Percentiles rank a stretch among this genome's conserved stretches.
Evolutionary conservation across 1,140 invertebrate species (phyloP).

Genomic region (Venturia canescens): DNA sequence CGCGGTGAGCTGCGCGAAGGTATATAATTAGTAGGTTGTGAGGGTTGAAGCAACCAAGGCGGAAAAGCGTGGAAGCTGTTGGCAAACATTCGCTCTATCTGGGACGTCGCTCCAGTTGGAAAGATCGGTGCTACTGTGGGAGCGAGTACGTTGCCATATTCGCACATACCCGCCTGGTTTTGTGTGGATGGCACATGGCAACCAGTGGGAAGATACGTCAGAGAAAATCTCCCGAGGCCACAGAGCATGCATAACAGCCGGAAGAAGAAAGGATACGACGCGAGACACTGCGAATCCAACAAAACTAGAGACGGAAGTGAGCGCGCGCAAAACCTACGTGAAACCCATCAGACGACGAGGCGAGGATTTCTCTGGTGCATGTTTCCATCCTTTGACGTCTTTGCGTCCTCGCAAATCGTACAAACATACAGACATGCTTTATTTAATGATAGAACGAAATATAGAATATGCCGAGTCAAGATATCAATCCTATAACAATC

Average conservation of each 20-base stretch:
- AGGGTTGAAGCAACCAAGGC: background rate
- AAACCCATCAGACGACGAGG: background rate
- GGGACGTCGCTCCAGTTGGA: no score
- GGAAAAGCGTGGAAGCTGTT: background rate
- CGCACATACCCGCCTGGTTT: background rate
- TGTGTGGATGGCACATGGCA: background rate
- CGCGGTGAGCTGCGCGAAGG: background rate
- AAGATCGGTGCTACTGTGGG: no score
- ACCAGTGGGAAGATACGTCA: constrained; percentile 1
- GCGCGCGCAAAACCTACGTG: no score
- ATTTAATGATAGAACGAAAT: no score
- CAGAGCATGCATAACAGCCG: constrained; percentile 13
- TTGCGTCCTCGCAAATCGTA: no score
- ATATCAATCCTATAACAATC: no score
- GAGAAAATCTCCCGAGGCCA: constrained; percentile 5
- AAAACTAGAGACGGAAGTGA: background rate
- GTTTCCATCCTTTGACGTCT: no score
- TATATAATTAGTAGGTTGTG: background rate
- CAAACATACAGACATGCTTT: no score
- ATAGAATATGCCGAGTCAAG: no score
- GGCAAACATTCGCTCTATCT: background rate
- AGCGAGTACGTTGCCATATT: no score
- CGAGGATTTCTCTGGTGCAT: background rate
- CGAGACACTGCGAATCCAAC: background rate
- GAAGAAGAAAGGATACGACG: background rate